Evolutionary conservation across 2,888 invertebrate species (phyloP).

Genomic region (Busseola fusca): DNA sequence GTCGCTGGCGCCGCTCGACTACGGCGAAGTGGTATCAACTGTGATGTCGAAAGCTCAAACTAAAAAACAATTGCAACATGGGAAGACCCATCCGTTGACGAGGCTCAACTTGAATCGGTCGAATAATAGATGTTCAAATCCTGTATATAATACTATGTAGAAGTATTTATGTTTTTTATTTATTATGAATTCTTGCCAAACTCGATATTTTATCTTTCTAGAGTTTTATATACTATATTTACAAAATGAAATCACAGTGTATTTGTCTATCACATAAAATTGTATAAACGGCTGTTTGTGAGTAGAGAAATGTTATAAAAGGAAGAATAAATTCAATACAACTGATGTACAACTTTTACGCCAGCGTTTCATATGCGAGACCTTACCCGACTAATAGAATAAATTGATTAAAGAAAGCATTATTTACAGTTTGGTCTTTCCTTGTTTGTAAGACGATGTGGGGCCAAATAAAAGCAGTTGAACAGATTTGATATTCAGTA

Average conservation of each 20-base stretch:
- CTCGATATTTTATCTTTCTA: constrained; percentile 88
- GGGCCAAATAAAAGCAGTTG: constrained; percentile 11
- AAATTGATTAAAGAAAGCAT: constrained; percentile 13
- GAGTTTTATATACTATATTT: constrained; percentile 89
- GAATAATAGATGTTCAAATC: constrained; percentile 92
- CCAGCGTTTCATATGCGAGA: constrained; percentile 71
- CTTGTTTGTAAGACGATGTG: constrained; percentile 9
- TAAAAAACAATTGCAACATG: constrained; percentile 96
- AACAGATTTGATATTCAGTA: constrained; percentile 12
- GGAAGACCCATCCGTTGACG: constrained; percentile 97
- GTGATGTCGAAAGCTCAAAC: constrained; percentile 92
- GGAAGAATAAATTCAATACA: constrained; percentile 87
- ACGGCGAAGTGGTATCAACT: constrained; percentile 90
- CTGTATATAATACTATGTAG: constrained; percentile 97
- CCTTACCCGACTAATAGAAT: constrained; percentile 41
- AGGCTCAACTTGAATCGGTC: constrained; percentile 94
- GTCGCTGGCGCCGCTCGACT: constrained; percentile 82
- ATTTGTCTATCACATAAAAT: constrained; percentile 86
- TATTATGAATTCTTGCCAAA: constrained; percentile 89
- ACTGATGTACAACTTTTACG: constrained; percentile 86
- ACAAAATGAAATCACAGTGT: constrained; percentile 87
- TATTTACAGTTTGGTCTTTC: constrained; percentile 29
- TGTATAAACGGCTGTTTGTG: constrained; percentile 87
- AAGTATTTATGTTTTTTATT: constrained; percentile 86
- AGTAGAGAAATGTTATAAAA: constrained; percentile 83